Percentiles rank a stretch among this genome's conserved stretches.
Evolutionary conservation across 2,797 vertebrate genomes (phyloP).

Genomic region (Anisognathus igniventris): DNA sequence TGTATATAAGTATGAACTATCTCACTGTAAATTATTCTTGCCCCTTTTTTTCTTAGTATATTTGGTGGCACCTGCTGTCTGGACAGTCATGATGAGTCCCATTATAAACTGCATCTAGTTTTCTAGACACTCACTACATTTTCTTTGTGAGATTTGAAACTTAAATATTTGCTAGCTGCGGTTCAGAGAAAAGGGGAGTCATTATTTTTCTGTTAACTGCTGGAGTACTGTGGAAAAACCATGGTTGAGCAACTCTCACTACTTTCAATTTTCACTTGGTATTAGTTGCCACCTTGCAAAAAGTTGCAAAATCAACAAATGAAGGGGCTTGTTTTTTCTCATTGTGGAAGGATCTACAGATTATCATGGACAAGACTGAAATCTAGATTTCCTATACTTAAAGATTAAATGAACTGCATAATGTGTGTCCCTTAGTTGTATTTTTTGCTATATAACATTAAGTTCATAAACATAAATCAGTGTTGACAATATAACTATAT

Average conservation of each 20-base stretch:
- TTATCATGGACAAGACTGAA: not conserved
- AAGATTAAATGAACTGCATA: not conserved
- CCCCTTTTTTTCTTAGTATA: not conserved
- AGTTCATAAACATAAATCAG: not conserved
- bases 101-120: not conserved
- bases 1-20: not conserved
- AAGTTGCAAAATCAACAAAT: not conserved
- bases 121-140: not conserved
- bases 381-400: not conserved
- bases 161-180: not conserved
- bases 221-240: not conserved
- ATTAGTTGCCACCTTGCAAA: not conserved
- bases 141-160: not conserved
- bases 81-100: not conserved
- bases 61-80: not conserved
- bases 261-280: not conserved
- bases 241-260: not conserved
- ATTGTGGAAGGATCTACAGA: not conserved
- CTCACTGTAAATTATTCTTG: not conserved
- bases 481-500: not conserved
- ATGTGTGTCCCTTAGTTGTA: not conserved
- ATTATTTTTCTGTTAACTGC: not conserved
- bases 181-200: not conserved
- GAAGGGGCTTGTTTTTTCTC: not conserved
- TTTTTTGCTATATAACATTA: not conserved